Conservation (phyloP, 2,888 invertebrate genomes). For the Enoplolaimus lenunculus region DNA sequence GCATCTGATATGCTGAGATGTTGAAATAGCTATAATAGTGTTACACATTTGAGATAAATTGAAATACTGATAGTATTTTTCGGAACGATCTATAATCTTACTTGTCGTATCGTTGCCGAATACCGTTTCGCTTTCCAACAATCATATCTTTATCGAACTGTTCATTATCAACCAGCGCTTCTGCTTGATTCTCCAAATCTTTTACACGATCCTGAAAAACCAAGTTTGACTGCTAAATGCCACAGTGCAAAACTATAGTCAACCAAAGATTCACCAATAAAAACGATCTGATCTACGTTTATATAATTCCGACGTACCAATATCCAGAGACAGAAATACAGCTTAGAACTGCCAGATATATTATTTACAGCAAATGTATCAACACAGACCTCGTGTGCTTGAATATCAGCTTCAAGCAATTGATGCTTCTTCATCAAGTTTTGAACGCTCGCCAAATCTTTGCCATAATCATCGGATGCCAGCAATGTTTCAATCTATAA, state of each 20-base stretch:
- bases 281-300: no score
- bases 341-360: no score
- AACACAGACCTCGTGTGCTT: constrained; percentile 85
- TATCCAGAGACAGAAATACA: no score
- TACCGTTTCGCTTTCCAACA: constrained; percentile 71
- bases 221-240: not conserved
- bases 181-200: constrained; percentile 88
- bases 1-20: no score
- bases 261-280: no score
- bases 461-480: constrained; percentile 89
- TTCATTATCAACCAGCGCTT: constrained; percentile 82
- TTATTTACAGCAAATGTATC: no score
- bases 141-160: constrained; percentile 83
- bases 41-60: no score
- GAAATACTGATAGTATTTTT: no score
- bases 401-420: constrained; percentile 90
- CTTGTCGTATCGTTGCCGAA: constrained; percentile 81
- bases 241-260: no score
- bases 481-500: constrained; percentile 61
- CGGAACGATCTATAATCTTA: no score
- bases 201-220: constrained; percentile 42
- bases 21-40: no score
- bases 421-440: constrained; percentile 97
- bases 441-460: constrained; percentile 92
- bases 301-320: no score